These are phyloP conservation scores for Ptychochromis oligacanthus DNA, from an alignment of 2,113 vertebrate species.

Conservation along the genomic window DNA sequence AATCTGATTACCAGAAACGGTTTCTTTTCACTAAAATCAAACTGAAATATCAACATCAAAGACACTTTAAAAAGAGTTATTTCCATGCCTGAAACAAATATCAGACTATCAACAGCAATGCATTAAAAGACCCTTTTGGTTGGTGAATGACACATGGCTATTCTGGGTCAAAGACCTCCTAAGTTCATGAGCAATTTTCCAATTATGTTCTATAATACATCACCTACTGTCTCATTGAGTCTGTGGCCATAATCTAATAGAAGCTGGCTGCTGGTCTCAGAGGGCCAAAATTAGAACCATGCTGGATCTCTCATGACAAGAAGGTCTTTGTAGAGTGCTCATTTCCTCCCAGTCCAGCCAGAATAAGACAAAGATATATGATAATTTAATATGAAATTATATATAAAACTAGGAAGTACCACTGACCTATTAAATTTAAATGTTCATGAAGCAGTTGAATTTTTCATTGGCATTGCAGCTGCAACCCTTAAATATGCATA, in stretches of 20 bases:
- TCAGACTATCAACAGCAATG: constrained; percentile 20
- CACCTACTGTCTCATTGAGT: constrained; percentile 77
- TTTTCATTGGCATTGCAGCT: neutral
- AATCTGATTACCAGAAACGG: neutral
- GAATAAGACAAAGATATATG: constrained; percentile 66
- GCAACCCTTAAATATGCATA: constrained; percentile 12
- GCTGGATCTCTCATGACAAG: constrained; percentile 70
- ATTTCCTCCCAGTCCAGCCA: constrained; percentile 67
- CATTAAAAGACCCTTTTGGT: constrained; percentile 28
- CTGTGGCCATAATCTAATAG: constrained; percentile 76
- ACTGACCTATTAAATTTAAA: constrained; percentile 42
- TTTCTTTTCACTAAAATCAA: neutral
- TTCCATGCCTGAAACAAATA: constrained; percentile 39
- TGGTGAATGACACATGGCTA: constrained; percentile 39
- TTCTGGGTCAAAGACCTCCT: constrained; percentile 69
- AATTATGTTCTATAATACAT: constrained; percentile 72
- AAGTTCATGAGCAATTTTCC: constrained; percentile 73
- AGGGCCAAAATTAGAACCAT: constrained; percentile 74
- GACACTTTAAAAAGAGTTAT: constrained; percentile 9
- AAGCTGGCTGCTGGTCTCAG: constrained; percentile 68
- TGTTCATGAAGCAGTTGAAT: neutral
- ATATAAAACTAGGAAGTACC: constrained; percentile 67
- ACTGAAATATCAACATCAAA: constrained; percentile 18
- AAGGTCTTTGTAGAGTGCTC: constrained; percentile 74
- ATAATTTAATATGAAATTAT: constrained; percentile 73